Base-by-base conservation (phyloP, 2,888 invertebrate genomes). In the Acronicta psi region DNA sequence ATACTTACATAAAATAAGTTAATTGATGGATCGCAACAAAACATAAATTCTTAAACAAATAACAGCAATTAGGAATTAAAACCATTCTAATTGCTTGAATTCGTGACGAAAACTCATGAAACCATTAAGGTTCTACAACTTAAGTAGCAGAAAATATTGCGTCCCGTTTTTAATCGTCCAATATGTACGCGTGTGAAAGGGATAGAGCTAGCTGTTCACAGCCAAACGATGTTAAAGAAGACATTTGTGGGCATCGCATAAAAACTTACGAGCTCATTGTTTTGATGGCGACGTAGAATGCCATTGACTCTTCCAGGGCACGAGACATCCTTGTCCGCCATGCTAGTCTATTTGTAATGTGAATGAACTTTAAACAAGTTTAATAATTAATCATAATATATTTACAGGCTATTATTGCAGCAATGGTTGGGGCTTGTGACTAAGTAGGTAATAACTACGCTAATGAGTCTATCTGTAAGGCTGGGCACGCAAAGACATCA, bases 201-300 rank as follows among this genome's bases (percentile, higher is more conserved):
- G 71, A 67, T n/a, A 42, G 43, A 34, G 4, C 37, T 11, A 46
- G 16, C 52, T 66, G 53, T 57, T 65, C 40, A 57, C 37, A 73
- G 50, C 54, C 69, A 52, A 50, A 54, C 29, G 54, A 57, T 46
- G 59, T 65, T 53, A 47, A 75, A 63, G 55, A 68, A 73, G 64
- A 63, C 68, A 64, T 75, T 71, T 57, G 75, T 60, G 66, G 61
- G 42, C 47, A 59, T 43, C 59, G 44, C 71, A 64, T 76, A 61
- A 76, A 72, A 76, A 44, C 31, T 67, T 65, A 76, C 69, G 69
- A 69, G 17, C 10, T 58, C 65, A 69, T 72, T 67, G 76, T 76
- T 76, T 59, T 54, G 31, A 64, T 45, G 45, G 37, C 57, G 40
- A 38, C 60, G 46, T 44, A 50, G 51, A 60, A 75, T 55, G 69